Evolutionary conservation across 1,140 invertebrate genomes (phyloP), one percentile per base, ranked within the genome.

Genomic region (Ganaspis sp.): DNA sequence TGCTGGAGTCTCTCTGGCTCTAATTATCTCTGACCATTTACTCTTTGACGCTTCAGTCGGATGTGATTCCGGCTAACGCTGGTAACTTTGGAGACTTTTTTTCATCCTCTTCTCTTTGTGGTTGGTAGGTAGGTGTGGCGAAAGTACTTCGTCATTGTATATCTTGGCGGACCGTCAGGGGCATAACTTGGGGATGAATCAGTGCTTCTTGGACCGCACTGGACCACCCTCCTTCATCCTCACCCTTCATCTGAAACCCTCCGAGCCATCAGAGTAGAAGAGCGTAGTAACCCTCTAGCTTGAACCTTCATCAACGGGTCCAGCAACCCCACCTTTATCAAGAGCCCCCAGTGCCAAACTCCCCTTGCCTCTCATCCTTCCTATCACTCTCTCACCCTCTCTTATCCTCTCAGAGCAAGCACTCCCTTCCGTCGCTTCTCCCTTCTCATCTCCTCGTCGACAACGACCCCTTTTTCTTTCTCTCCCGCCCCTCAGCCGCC

Each of bases 251-350:
- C 83, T 80, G 81, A 75, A 80, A 80, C 78, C 69, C 74, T 38
- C 74, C 69, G 73, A 89, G 85, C 88, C 88, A 88, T 87, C 87
- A 84, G 89, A 85, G 86, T 86, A 89, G 89, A 89, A 90, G 89
- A 90, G 88, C 86, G 81, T 74, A 89, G 88, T 87, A 85, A 90
- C 91, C 85, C 90, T 91, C 83, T 88, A 85, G 80, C 82, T 87
- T 90, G 89, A 91, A 91, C 90, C 90, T 91, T 91, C 89, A 91
- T 91, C 89, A 92, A 89, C 88, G 89, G 90, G 89, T 90, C 89
- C 86, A 84, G 85, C 90, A 86, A 88, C 88, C 89, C 88, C 86
- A 91, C 88, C 90, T 91, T 91, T 91, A 91, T 91, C 90, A 90
- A 90, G 88, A 90, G 86, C 86, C 84, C 85, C 86, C 81, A 85